phyloP scores from a whole-genome alignment of 2,113 vertebrate species.

The Phalacrocorax carbo region DNA sequence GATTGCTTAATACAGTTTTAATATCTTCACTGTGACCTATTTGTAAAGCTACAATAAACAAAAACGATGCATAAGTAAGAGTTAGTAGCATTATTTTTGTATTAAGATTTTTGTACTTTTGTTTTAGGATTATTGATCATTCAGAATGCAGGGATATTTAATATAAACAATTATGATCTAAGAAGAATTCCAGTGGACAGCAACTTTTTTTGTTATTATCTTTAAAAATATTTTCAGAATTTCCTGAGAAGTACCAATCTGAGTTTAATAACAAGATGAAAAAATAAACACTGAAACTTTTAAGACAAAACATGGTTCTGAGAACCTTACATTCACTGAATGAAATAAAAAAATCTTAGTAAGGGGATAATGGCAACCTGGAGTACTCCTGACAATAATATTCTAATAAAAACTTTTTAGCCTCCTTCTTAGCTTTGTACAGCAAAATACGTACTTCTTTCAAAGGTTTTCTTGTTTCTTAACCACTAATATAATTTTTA shows the following conservation, averaged over 20 bases:
- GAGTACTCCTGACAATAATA: neutral
- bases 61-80: neutral
- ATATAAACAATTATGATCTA: neutral
- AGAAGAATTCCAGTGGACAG: neutral
- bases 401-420: neutral
- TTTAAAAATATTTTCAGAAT: neutral
- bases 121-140: neutral
- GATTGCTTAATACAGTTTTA: neutral
- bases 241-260: neutral
- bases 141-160: neutral
- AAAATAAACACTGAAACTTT: neutral
- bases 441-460: neutral
- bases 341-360: neutral
- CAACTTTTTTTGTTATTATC: neutral
- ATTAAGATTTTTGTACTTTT: neutral
- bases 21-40: neutral
- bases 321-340: neutral
- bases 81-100: neutral
- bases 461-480: neutral
- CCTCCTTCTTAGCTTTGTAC: neutral
- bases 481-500: neutral
- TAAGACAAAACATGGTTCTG: neutral
- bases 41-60: neutral
- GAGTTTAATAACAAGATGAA: neutral
- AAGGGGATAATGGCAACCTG: neutral